Evolutionary conservation across 2,797 vertebrate genomes (phyloP), one percentile per base, ranked within the genome.

Genomic region (Eulemur coronatus): DNA sequence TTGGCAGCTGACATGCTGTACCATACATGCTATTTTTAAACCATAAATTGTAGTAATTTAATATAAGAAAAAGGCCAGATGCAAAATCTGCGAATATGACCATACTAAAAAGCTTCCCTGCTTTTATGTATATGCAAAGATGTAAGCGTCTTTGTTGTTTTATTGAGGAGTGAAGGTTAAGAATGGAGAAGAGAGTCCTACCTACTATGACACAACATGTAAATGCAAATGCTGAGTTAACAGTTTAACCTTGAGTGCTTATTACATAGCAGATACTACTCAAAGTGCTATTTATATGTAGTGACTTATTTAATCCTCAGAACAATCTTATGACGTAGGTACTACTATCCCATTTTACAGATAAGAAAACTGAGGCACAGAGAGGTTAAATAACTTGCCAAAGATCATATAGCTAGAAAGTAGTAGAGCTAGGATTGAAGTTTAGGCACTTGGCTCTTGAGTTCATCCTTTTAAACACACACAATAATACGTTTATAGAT

Each of bases 361-460:
- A 59, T 91, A 92, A 92, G 88, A 97, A 92, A 87, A 95, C 28
- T 92, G 91, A 96, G 57, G 85, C 94, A 97, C 67, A 95, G 78
- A 90, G 35, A 94, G 15, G 55, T 95, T 94, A 63, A 96, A 89
- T 80, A 92, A 87, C 86, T 90, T 94, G 80, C 50, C 67, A 96
- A 85, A 95, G 78, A 97, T 88, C 76, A 92, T n/a, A 88, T 4
- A 96, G 87, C 82, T 94, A 86, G 50, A 95, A 96, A 96, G 85
- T 26, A 92, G 50, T 50, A 96, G 20, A 94, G 67, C 38, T 94
- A 96, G 41, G 50, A 91, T 95, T 96, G 91, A 95, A 95, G 48
- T 97, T 93, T 78, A 97, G 73, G 61, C 57, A 86, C 52, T 88
- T 95, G 87, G 84, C 79, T 95, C 72, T 92, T 78, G 38, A 94